These are phyloP conservation scores for Zaprionus nigranus DNA, from an alignment of 1,140 invertebrate species.

Conservation along the genomic window DNA sequence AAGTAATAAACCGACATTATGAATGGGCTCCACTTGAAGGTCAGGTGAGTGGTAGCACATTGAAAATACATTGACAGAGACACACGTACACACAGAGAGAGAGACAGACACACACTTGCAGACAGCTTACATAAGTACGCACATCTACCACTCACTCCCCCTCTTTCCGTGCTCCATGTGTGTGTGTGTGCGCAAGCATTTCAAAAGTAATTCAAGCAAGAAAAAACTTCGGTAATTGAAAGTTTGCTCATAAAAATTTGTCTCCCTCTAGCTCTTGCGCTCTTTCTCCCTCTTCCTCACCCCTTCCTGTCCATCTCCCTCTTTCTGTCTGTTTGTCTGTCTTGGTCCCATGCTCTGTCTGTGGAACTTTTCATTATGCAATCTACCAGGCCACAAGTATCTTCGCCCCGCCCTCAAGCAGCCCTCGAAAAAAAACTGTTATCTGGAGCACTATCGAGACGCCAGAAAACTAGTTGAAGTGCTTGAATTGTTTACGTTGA, in stretches of 20 bases:
- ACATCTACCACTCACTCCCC: background rate
- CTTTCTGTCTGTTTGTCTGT: background rate
- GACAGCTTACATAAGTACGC: slow-evolving; percentile 7
- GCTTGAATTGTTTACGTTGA: slow-evolving; percentile 79
- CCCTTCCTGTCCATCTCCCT: background rate
- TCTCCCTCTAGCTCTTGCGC: slow-evolving; percentile 52
- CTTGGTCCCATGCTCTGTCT: slow-evolving; percentile 15
- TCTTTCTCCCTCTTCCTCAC: slow-evolving; percentile 12
- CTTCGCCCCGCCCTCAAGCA: background rate
- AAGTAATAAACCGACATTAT: slow-evolving; percentile 75
- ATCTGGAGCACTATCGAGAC: slow-evolving; percentile 77
- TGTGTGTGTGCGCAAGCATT: slow-evolving; percentile 55
- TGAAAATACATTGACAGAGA: slow-evolving; percentile 29
- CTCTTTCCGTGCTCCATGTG: background rate
- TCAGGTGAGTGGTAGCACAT: slow-evolving; percentile 31
- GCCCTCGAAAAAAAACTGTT: slow-evolving; percentile 26
- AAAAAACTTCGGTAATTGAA: slow-evolving; percentile 82
- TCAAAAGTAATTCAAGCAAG: slow-evolving; percentile 80
- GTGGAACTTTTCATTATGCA: slow-evolving; percentile 74
- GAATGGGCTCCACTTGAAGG: slow-evolving; percentile 64
- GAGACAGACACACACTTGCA: slow-evolving; percentile 38
- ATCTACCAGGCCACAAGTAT: slow-evolving; percentile 39
- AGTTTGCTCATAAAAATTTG: slow-evolving; percentile 82
- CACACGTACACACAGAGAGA: slow-evolving; percentile 22
- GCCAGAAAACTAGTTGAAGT: slow-evolving; percentile 77